Evolutionary conservation across 2,113 vertebrate genomes (phyloP).

Genomic region (Amia ocellicauda): DNA sequence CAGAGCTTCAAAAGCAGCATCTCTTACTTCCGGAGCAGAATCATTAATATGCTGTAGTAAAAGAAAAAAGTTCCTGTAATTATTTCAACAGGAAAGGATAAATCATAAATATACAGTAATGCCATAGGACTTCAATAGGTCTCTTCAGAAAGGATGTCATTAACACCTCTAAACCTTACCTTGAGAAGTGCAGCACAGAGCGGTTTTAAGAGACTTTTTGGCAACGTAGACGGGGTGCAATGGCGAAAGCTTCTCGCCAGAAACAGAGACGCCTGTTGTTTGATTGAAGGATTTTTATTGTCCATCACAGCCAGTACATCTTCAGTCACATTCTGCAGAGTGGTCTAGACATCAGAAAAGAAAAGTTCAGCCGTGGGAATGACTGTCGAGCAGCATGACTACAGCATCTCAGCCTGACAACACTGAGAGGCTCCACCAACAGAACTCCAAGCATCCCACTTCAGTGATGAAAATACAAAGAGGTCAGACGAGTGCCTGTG

Average conservation of each 20-base stretch:
- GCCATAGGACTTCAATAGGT: no score
- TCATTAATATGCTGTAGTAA: constrained; percentile 88
- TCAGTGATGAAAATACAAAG: no score
- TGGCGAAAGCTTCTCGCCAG: constrained; percentile 91
- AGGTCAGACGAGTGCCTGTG: no score
- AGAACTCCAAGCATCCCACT: no score
- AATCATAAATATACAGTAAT: no score
- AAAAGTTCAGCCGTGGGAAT: no score
- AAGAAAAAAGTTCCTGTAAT: no score
- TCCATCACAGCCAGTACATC: constrained; percentile 94
- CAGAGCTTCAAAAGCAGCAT: constrained; percentile 93
- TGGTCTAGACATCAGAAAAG: constrained; percentile 68
- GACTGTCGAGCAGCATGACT: no score
- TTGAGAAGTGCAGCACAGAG: constrained; percentile 92
- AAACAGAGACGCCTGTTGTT: constrained; percentile 94
- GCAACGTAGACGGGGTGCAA: constrained; percentile 83
- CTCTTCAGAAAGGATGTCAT: no score
- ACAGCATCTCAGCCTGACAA: no score
- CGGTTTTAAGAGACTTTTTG: constrained; percentile 88
- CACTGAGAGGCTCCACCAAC: no score
- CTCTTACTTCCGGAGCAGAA: constrained; percentile 91
- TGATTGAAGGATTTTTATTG: constrained; percentile 97
- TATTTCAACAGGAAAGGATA: no score
- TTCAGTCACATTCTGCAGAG: constrained; percentile 88
- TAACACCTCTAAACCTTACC: constrained; percentile 62